phyloP scores from a whole-genome alignment of 1,140 invertebrate genomes.

The Trichonephila clavata region DNA sequence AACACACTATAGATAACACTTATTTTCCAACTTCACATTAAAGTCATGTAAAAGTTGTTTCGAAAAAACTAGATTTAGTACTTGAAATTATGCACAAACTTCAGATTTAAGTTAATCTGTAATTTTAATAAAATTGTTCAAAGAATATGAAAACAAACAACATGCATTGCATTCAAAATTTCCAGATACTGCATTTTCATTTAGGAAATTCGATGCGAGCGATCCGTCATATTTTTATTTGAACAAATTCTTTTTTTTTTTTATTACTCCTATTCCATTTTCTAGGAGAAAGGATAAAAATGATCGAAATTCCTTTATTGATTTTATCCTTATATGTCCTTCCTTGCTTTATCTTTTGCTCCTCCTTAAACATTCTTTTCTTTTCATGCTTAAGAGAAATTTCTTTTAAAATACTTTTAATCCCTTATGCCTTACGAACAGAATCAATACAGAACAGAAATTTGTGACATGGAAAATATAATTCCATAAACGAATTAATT shows the following conservation, averaged over 20 bases:
- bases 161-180: background rate
- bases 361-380: background rate
- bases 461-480: too few species aligned
- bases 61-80: too few species aligned
- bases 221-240: background rate
- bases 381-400: background rate
- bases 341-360: background rate
- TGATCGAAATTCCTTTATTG: conserved; percentile 17
- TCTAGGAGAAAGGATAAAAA: background rate
- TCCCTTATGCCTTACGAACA: too few species aligned
- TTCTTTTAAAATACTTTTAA: background rate
- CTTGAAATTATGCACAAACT: too few species aligned
- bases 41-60: too few species aligned
- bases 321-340: conserved; percentile 16
- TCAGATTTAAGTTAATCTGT: too few species aligned
- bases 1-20: too few species aligned
- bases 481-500: too few species aligned
- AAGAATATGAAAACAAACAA: too few species aligned
- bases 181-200: background rate
- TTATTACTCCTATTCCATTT: background rate
- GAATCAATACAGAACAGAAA: too few species aligned
- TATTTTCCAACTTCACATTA: too few species aligned
- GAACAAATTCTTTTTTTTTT: background rate
- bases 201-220: background rate
- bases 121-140: too few species aligned